These are phyloP conservation scores for Chroicocephalus ridibundus DNA, from an alignment of 2,113 vertebrate genomes.

Conservation along the genomic window DNA sequence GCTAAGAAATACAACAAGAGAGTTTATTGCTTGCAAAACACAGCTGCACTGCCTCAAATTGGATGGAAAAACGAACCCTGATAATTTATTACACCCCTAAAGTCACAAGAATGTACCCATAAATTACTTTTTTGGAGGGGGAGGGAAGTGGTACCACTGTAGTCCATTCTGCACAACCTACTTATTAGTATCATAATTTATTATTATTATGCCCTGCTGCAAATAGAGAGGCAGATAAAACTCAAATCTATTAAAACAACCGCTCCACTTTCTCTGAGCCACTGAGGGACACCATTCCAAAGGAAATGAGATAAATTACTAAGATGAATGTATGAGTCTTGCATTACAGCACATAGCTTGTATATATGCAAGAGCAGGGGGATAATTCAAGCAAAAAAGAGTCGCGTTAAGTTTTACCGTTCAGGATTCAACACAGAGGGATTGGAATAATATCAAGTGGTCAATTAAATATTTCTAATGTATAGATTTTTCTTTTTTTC, in stretches of 20 bases:
- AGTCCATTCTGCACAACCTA: slow-evolving; percentile 69
- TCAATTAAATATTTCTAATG: slow-evolving; percentile 52
- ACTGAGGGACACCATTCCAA: slow-evolving; percentile 63
- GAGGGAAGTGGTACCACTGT: slow-evolving; percentile 48
- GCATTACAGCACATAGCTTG: not conserved
- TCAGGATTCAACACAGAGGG: slow-evolving; percentile 31
- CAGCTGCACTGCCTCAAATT: slow-evolving; percentile 77
- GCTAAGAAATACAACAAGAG: slow-evolving; percentile 72
- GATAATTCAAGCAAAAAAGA: slow-evolving; percentile 38
- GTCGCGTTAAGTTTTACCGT: slow-evolving; percentile 9
- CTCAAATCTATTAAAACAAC: slow-evolving; percentile 77
- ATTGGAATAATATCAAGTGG: slow-evolving; percentile 32
- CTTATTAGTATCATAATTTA: slow-evolving; percentile 82
- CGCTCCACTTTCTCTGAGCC: slow-evolving; percentile 66
- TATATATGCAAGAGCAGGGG: slow-evolving; percentile 30
- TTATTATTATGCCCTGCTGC: slow-evolving; percentile 74
- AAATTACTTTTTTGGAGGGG: slow-evolving; percentile 72
- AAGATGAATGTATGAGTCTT: slow-evolving; percentile 30
- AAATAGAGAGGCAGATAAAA: slow-evolving; percentile 75
- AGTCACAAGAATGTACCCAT: slow-evolving; percentile 75
- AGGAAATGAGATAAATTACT: slow-evolving; percentile 67
- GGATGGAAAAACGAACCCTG: slow-evolving; percentile 73
- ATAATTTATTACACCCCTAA: slow-evolving; percentile 81
- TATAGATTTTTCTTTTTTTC: not conserved
- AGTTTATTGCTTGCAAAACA: slow-evolving; percentile 77